Conservation (phyloP, 2,888 invertebrate genomes). For the Mesorhabditis belari region DNA sequence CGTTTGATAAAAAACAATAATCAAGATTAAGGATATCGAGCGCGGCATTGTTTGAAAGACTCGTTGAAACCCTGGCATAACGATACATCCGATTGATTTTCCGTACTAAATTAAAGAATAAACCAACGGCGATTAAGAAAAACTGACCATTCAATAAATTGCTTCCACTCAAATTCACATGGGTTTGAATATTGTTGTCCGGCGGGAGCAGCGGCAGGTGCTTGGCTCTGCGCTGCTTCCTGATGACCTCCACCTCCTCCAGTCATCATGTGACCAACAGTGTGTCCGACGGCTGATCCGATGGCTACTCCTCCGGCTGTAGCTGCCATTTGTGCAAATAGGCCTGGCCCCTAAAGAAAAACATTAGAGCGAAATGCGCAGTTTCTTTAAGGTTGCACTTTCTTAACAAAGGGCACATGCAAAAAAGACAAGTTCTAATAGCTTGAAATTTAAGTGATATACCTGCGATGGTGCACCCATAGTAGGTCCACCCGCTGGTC, state of each 20-base stretch:
- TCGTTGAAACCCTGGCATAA: constrained; percentile 95
- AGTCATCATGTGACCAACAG: constrained; percentile 79
- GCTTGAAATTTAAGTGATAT: too few relatives aligned
- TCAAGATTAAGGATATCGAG: too few relatives aligned
- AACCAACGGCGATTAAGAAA: background rate
- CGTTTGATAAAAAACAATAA: too few relatives aligned
- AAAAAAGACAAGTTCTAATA: too few relatives aligned
- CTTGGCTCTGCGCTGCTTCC: background rate
- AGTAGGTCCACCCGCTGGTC: too few relatives aligned
- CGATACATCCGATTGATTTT: constrained; percentile 66
- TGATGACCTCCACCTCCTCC: constrained; percentile 72
- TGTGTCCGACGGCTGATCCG: constrained; percentile 74
- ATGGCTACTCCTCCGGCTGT: constrained; percentile 97
- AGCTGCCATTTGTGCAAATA: constrained; percentile 93
- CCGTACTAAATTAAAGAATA: constrained; percentile 23
- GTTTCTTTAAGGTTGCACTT: too few relatives aligned
- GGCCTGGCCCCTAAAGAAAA: constrained; percentile 66
- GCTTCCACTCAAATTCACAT: constrained; percentile 87
- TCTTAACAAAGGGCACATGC: too few relatives aligned
- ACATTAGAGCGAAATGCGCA: too few relatives aligned
- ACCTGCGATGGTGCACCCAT: too few relatives aligned
- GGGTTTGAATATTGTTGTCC: constrained; percentile 58
- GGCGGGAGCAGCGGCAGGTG: background rate
- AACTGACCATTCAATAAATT: constrained; percentile 78
- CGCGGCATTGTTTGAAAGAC: constrained; percentile 87